Percentiles rank a stretch among this genome's conserved stretches.
Conservation (phyloP, 1,140 invertebrate species). For the Orchesella cincta region DNA sequence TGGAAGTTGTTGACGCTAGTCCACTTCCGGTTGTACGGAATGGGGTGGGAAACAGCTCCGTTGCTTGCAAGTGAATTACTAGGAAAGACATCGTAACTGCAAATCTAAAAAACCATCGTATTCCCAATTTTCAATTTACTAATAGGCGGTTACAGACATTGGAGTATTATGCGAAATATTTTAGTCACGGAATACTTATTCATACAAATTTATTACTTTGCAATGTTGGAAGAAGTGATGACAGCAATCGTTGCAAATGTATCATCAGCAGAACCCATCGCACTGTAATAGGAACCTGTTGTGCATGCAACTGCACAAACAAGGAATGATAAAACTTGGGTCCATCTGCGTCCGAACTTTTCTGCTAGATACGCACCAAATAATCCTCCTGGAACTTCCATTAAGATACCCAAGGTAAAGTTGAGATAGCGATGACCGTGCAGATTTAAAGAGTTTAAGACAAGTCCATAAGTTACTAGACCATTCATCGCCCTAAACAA, state of each 20-base stretch:
- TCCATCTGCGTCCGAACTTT: slow-evolving; percentile 45
- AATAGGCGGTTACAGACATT: slow-evolving; percentile 68
- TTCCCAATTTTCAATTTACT: slow-evolving; percentile 54
- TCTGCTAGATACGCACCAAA: slow-evolving; percentile 35
- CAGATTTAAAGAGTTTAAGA: slow-evolving; percentile 3
- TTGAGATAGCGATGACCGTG: slow-evolving; percentile 13
- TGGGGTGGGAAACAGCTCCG: slow-evolving; percentile 70
- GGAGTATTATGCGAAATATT: slow-evolving; percentile 56
- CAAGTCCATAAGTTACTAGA: background rate
- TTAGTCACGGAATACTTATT: slow-evolving; percentile 57
- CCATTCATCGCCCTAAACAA: background rate
- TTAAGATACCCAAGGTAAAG: slow-evolving; percentile 4
- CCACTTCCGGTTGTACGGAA: slow-evolving; percentile 67
- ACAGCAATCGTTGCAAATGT: background rate
- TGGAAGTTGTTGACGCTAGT: slow-evolving; percentile 66
- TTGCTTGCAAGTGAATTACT: slow-evolving; percentile 57
- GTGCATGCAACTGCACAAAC: background rate
- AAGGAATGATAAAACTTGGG: slow-evolving; percentile 38
- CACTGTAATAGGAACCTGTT: background rate
- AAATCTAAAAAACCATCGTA: slow-evolving; percentile 54
- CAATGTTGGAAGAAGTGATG: background rate
- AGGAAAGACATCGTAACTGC: background rate
- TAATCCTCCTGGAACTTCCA: slow-evolving; percentile 33
- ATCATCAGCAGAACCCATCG: background rate
- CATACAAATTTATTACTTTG: background rate